These are phyloP conservation scores for Hybognathus amarus DNA, from an alignment of 2,797 vertebrate species.

Conservation along the genomic window DNA sequence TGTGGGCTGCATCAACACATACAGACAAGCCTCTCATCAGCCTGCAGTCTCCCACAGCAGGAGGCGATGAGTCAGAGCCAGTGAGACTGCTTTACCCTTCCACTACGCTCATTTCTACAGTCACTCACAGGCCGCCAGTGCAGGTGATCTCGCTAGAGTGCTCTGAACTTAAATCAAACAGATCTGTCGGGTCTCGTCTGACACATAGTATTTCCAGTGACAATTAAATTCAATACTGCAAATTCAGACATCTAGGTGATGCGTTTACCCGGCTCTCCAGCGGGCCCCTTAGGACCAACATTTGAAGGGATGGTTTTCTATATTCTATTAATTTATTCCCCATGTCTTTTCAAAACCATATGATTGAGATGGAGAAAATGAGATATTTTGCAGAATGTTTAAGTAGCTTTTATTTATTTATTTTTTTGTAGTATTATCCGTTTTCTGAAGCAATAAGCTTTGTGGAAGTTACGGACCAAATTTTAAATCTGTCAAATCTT, in stretches of 20 bases:
- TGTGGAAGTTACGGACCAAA: neutral
- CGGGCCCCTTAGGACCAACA: neutral
- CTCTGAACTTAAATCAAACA: constrained; percentile 23
- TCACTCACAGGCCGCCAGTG: neutral
- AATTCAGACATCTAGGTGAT: neutral
- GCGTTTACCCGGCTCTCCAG: neutral
- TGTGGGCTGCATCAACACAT: constrained; percentile 21
- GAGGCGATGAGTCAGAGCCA: constrained; percentile 14
- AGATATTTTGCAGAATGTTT: neutral
- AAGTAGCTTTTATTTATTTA: neutral
- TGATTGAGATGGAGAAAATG: neutral
- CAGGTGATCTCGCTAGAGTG: neutral
- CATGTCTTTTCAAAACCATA: neutral
- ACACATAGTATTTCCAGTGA: neutral
- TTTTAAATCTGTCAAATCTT: neutral
- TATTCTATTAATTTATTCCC: neutral
- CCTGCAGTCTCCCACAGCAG: neutral
- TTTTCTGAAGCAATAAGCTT: neutral
- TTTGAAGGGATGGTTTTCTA: neutral
- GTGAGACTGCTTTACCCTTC: constrained; percentile 14
- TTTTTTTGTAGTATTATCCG: neutral
- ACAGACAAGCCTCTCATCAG: constrained; percentile 10
- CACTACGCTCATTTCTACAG: constrained; percentile 14
- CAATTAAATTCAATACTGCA: neutral
- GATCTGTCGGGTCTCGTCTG: neutral